Evolutionary conservation across 2,113 vertebrate genomes (phyloP).

Genomic region (Fregetta grallaria): DNA sequence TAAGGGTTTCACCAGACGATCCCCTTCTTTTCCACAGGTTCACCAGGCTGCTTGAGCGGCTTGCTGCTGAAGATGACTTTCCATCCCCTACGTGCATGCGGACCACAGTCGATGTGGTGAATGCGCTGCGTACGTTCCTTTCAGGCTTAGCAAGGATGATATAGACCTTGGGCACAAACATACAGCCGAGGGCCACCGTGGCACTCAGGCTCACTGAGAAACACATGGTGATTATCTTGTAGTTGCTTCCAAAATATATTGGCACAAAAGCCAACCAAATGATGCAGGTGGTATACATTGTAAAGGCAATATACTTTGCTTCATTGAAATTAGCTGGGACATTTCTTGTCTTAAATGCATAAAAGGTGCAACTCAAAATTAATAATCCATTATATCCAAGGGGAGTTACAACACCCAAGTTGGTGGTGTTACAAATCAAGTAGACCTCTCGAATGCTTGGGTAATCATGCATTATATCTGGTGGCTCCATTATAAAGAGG

Average conservation of each 20-base stretch:
- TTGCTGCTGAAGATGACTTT: conserved; percentile 92
- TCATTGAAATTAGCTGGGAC: conserved; percentile 98
- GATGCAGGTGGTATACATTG: conserved; percentile 99
- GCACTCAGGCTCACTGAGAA: conserved; percentile 98
- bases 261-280: conserved; percentile 99
- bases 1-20: conserved; percentile 94
- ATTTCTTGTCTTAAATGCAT: conserved; percentile 98
- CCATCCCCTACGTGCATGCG: conserved; percentile 98
- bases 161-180: conserved; percentile 99
- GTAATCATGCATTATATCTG: conserved; percentile 92
- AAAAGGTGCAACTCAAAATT: conserved; percentile 98
- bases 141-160: conserved; percentile 98
- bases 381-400: conserved; percentile 96
- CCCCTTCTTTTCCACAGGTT: conserved; percentile 96
- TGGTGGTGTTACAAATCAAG: conserved; percentile 96
- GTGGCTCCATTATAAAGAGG: conserved; percentile 95
- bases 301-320: conserved; percentile 98
- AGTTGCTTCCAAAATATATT: conserved; percentile 99
- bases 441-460: conserved; percentile 97
- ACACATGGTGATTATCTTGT: conserved; percentile 99
- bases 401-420: conserved; percentile 93
- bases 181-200: conserved; percentile 95
- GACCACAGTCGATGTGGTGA: conserved; percentile 95
- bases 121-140: conserved; percentile 96
- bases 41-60: conserved; percentile 93